phyloP scores from a whole-genome alignment of 2,888 invertebrate genomes.

The Herminia tarsipennalis region DNA sequence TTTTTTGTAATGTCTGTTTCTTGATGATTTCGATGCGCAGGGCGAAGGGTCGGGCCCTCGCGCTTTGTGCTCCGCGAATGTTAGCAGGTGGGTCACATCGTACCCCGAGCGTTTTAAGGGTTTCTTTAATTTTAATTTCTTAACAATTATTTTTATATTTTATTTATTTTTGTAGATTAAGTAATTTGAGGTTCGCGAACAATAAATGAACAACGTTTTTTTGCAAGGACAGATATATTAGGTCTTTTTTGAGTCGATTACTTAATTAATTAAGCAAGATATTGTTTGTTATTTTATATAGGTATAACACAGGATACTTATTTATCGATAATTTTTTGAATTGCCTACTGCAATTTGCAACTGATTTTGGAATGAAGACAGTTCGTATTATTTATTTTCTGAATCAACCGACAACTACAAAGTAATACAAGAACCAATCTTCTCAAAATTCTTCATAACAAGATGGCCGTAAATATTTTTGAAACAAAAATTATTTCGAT shows the following conservation, averaged over 20 bases:
- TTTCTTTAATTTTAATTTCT: constrained; percentile 37
- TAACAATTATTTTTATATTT: constrained; percentile 17
- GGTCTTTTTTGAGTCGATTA: too few species aligned
- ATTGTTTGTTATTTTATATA: too few species aligned
- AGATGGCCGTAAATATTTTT: constrained; percentile 29
- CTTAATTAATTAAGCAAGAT: too few species aligned
- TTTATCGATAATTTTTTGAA: too few species aligned
- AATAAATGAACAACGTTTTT: too few species aligned
- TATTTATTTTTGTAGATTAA: constrained; percentile 3
- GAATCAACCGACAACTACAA: background rate
- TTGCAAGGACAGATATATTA: too few species aligned
- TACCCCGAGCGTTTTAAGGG: constrained; percentile 47
- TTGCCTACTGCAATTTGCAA: too few species aligned
- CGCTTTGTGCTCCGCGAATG: constrained; percentile 63
- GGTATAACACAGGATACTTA: too few species aligned
- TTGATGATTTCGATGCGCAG: constrained; percentile 59
- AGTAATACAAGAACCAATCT: background rate
- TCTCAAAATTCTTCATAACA: constrained; percentile 17
- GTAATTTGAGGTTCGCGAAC: background rate
- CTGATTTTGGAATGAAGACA: too few species aligned
- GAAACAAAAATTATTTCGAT: constrained; percentile 40
- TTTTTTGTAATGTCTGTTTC: constrained; percentile 69
- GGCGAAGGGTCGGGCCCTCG: constrained; percentile 74
- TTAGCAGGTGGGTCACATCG: constrained; percentile 80
- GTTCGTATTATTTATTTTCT: too few species aligned